Conservation (phyloP, 2,888 invertebrate species). For the Drosophila kuntzei region DNA sequence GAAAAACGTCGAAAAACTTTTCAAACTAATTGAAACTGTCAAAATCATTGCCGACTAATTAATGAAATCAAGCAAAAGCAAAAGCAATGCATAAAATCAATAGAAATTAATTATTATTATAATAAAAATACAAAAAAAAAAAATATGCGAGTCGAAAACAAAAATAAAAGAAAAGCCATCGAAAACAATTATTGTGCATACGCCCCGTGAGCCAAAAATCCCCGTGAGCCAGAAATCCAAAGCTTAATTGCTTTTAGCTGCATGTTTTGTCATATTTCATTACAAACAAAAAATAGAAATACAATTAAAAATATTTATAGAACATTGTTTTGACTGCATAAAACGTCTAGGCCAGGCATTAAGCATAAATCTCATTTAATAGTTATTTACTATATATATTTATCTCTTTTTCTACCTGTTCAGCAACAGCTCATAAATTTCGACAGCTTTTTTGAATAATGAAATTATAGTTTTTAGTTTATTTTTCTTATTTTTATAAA, state of each 20-base stretch:
- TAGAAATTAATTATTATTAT: conserved; percentile 62
- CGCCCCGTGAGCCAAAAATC: conserved; percentile 19
- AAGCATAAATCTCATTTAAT: conserved; percentile 49
- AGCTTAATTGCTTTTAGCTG: conserved; percentile 66
- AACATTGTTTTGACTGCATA: conserved; percentile 51
- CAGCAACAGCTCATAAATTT: conserved; percentile 54
- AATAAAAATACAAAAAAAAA: conserved; percentile 14
- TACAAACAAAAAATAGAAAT: conserved; percentile 26
- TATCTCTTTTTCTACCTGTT: conserved; percentile 38
- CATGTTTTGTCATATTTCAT: conserved; percentile 63
- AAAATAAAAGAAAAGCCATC: conserved; percentile 36
- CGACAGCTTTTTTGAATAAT: conserved; percentile 67
- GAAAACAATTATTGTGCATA: conserved; percentile 52
- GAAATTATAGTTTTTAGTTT: conserved; percentile 60
- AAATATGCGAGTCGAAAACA: conserved; percentile 1
- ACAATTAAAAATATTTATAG: conserved; percentile 43
- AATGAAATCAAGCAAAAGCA: conserved; percentile 50
- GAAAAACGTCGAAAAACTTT: conserved; percentile 30
- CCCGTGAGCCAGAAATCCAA: conserved; percentile 36
- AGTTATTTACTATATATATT: conserved; percentile 13
- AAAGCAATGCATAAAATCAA: conserved; percentile 53
- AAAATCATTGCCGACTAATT: conserved; percentile 64
- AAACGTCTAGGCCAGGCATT: conserved; percentile 44
- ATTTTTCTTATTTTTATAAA: neutral
- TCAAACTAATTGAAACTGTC: conserved; percentile 74